These are phyloP conservation scores for Escarpia spicata DNA, from an alignment of 2,888 invertebrate genomes.

Conservation along the genomic window DNA sequence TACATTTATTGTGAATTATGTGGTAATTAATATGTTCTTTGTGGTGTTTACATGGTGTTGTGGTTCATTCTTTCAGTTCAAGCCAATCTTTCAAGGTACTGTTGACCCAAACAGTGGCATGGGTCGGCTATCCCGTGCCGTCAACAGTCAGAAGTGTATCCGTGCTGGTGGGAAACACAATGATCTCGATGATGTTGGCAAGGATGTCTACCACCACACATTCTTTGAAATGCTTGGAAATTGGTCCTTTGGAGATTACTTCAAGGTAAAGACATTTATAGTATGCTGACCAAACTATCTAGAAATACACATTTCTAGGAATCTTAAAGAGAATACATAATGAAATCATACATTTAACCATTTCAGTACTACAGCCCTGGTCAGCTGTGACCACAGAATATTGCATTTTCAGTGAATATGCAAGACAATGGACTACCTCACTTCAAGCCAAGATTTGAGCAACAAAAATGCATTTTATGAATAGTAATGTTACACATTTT, in stretches of 20 bases:
- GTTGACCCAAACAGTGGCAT: constrained; percentile 96
- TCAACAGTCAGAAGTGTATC: constrained; percentile 98
- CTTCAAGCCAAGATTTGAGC: no score
- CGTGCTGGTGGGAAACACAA: constrained; percentile 99
- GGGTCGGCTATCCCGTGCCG: constrained; percentile 85
- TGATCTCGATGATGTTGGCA: constrained; percentile 98
- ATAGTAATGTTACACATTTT: no score
- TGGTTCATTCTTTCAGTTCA: constrained; percentile 73
- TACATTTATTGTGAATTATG: no score
- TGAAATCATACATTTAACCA: background rate
- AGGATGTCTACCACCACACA: constrained; percentile 99
- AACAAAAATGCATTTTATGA: no score
- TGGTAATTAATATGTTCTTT: no score
- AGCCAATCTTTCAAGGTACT: constrained; percentile 96
- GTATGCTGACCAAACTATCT: background rate
- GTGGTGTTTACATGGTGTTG: no score
- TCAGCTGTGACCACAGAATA: no score
- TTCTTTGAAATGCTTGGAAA: constrained; percentile 99
- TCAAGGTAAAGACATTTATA: constrained; percentile 75
- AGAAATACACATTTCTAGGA: no score
- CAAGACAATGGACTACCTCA: no score
- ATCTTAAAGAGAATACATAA: background rate
- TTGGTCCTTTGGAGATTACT: constrained; percentile 99
- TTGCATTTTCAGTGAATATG: no score
- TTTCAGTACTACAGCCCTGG: no score